Conservation (phyloP, 2,797 vertebrate species). For the Spinibarbus caldwelli region DNA sequence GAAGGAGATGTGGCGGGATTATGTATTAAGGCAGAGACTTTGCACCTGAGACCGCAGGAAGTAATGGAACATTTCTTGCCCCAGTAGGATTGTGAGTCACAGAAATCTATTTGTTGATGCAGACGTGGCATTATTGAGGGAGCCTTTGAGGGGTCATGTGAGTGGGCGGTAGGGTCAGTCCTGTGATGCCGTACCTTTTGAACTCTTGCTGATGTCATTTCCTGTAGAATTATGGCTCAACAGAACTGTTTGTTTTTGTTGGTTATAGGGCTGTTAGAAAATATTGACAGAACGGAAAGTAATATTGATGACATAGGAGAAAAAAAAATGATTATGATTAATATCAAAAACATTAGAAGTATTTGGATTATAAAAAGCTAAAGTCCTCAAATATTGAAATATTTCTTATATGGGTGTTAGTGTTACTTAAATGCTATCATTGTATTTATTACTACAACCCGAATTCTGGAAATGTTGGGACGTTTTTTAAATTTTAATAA, state of each 20-base stretch:
- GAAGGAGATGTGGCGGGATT: not conserved
- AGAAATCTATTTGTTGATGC: slow-evolving; percentile 15
- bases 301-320: not conserved
- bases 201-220: not conserved
- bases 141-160: not conserved
- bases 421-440: too few relatives aligned
- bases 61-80: slow-evolving; percentile 24
- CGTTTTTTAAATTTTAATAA: too few relatives aligned
- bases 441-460: too few relatives aligned
- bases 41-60: slow-evolving; percentile 13
- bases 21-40: slow-evolving; percentile 13
- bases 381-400: too few relatives aligned
- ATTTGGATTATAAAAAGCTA: not conserved
- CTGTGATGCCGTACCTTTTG: slow-evolving; percentile 19
- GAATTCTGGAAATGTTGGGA: too few relatives aligned
- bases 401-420: too few relatives aligned
- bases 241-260: not conserved
- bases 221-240: not conserved
- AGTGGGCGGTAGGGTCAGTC: slow-evolving; percentile 1
- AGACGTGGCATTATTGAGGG: not conserved
- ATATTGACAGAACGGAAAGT: not conserved
- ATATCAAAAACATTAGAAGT: not conserved
- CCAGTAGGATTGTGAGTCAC: slow-evolving; percentile 2
- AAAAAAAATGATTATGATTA: not conserved
- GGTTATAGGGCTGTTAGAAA: not conserved